These are phyloP conservation scores for Balaeniceps rex DNA, from an alignment of 2,113 vertebrate genomes.

Conservation along the genomic window DNA sequence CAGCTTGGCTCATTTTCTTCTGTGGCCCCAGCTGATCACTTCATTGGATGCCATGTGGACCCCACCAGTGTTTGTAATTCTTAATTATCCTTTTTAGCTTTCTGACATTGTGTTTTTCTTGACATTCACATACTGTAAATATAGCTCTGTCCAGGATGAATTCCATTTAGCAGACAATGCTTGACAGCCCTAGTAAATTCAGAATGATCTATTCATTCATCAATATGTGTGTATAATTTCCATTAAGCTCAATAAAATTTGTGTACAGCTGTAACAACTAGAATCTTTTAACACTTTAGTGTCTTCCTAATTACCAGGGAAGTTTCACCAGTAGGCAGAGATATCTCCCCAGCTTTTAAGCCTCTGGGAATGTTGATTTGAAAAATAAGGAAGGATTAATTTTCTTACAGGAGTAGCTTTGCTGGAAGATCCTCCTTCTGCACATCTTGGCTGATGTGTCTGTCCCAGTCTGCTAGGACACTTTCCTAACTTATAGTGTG, in stretches of 20 bases:
- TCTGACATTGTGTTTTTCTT: conserved; percentile 36
- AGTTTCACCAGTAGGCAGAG: background rate
- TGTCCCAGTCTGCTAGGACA: background rate
- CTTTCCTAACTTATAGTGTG: background rate
- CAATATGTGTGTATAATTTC: conserved; percentile 25
- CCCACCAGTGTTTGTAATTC: background rate
- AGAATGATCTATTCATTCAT: conserved; percentile 44
- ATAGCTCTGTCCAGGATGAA: background rate
- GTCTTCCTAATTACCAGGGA: background rate
- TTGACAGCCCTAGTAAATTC: conserved; percentile 47
- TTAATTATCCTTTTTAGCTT: background rate
- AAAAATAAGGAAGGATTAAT: background rate
- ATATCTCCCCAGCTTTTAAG: background rate
- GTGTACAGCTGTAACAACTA: background rate
- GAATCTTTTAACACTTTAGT: background rate
- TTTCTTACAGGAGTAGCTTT: background rate
- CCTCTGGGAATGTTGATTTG: background rate
- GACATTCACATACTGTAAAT: conserved; percentile 18
- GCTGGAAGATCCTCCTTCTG: background rate
- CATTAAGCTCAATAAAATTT: conserved; percentile 28
- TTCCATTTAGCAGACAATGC: conserved; percentile 9
- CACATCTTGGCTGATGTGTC: background rate
- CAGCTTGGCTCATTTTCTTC: background rate
- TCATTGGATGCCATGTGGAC: background rate
- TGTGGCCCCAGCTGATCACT: background rate